These are phyloP conservation scores for Gonioctena quinquepunctata DNA, from an alignment of 1,140 invertebrate genomes.

Conservation along the genomic window DNA sequence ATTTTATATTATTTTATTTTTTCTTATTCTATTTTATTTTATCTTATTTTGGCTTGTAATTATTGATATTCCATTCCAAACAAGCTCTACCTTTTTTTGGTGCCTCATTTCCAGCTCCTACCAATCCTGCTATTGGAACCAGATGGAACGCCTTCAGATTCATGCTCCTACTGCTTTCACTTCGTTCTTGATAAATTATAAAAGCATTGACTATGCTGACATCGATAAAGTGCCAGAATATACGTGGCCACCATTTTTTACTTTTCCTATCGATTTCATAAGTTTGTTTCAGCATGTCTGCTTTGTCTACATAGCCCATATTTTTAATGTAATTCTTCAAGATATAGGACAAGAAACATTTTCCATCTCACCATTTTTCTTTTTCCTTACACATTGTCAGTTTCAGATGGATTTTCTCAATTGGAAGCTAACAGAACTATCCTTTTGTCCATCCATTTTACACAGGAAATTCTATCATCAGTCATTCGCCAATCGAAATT, in stretches of 20 bases:
- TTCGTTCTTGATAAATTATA: no score
- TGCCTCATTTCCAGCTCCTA: no score
- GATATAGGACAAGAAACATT: not conserved
- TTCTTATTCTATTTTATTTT: no score
- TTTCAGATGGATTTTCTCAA: not conserved
- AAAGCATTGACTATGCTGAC: conserved; percentile 6
- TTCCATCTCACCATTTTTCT: not conserved
- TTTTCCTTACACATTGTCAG: not conserved
- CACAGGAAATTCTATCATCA: no score
- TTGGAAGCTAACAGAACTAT: not conserved
- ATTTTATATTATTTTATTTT: no score
- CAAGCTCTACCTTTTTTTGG: no score
- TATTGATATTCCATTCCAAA: no score
- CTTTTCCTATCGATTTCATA: conserved; percentile 15
- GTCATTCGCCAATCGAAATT: not conserved
- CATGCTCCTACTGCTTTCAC: no score
- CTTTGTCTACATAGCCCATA: conserved; percentile 13
- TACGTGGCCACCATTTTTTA: conserved; percentile 8
- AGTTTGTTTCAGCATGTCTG: conserved; percentile 3
- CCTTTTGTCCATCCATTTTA: not conserved
- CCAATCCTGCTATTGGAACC: no score
- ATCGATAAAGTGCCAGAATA: conserved; percentile 16
- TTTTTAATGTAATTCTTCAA: not conserved
- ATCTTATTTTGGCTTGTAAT: no score
- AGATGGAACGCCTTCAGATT: no score